A percentile compares a stretch with the other conserved stretches of the same genome.
phyloP scores from a whole-genome alignment of 2,797 vertebrate species.

The Cyclopterus lumpus region DNA sequence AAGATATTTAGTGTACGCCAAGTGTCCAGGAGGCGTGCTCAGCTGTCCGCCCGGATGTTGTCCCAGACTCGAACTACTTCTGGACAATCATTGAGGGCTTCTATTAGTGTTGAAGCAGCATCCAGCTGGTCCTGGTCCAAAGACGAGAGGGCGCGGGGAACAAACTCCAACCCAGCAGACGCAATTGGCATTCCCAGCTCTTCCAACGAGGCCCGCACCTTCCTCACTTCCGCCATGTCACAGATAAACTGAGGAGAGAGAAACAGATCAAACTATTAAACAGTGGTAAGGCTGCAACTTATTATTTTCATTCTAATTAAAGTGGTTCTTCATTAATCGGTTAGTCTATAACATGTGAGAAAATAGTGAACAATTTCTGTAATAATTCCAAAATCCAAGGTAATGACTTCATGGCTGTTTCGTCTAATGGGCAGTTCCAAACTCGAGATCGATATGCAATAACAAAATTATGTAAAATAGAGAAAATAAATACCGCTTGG shows the following conservation, averaged over 20 bases:
- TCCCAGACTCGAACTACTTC: constrained; percentile 90
- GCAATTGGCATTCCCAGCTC: constrained; percentile 80
- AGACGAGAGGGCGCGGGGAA: constrained; percentile 73
- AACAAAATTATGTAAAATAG: neutral
- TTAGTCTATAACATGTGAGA: neutral
- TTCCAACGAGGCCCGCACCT: constrained; percentile 83
- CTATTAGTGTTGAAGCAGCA: constrained; percentile 82
- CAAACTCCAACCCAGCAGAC: constrained; percentile 84
- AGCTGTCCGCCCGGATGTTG: constrained; percentile 85
- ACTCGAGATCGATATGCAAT: neutral
- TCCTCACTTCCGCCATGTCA: constrained; percentile 75
- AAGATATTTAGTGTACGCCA: constrained; percentile 25
- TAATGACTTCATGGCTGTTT: neutral
- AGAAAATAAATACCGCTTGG: neutral
- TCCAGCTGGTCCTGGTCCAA: constrained; percentile 83
- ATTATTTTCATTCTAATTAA: neutral
- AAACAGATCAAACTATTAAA: constrained; percentile 4
- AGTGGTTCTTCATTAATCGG: neutral
- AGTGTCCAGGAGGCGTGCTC: constrained; percentile 30
- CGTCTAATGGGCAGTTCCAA: neutral
- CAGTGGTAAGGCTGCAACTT: neutral
- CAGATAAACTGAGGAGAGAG: constrained; percentile 86
- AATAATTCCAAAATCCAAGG: neutral
- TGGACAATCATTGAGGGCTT: constrained; percentile 78
- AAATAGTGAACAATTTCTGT: neutral